Conservation (phyloP, 2,113 vertebrate species). For the Misgurnus anguillicaudatus region DNA sequence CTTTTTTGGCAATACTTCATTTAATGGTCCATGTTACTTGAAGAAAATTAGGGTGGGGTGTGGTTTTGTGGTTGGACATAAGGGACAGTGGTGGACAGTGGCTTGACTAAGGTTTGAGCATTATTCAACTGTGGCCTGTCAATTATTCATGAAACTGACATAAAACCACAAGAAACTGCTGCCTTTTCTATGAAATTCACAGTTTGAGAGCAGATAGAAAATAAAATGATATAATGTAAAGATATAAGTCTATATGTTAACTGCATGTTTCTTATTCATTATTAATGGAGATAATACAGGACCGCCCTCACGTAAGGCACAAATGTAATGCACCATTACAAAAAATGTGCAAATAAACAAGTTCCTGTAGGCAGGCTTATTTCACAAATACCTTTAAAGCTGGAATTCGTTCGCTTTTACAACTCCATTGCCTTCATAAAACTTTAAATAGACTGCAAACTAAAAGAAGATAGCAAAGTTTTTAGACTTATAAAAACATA, state of each 20-base stretch:
- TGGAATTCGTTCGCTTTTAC: constrained; percentile 15
- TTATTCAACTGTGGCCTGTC: constrained; percentile 20
- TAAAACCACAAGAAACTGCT: constrained; percentile 23
- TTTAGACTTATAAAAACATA: background rate
- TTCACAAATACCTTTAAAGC: constrained; percentile 19
- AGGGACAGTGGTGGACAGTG: background rate
- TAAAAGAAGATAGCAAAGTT: background rate
- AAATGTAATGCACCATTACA: background rate
- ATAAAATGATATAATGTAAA: background rate
- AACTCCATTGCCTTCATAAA: background rate
- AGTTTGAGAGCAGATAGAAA: background rate
- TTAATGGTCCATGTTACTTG: background rate
- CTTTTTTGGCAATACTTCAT: too few species aligned
- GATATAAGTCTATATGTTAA: background rate
- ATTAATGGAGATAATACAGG: background rate
- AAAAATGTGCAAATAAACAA: constrained; percentile 6
- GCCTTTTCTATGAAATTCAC: background rate
- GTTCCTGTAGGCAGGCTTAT: constrained; percentile 27
- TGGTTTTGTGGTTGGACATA: constrained; percentile 21
- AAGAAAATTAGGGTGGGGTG: background rate
- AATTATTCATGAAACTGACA: constrained; percentile 24
- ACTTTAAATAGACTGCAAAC: background rate
- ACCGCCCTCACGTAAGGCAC: background rate
- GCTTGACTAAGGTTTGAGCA: constrained; percentile 21
- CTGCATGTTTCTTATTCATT: background rate